These are phyloP conservation scores for Drosophila mayri DNA, from an alignment of 1,140 invertebrate species.

Conservation along the genomic window DNA sequence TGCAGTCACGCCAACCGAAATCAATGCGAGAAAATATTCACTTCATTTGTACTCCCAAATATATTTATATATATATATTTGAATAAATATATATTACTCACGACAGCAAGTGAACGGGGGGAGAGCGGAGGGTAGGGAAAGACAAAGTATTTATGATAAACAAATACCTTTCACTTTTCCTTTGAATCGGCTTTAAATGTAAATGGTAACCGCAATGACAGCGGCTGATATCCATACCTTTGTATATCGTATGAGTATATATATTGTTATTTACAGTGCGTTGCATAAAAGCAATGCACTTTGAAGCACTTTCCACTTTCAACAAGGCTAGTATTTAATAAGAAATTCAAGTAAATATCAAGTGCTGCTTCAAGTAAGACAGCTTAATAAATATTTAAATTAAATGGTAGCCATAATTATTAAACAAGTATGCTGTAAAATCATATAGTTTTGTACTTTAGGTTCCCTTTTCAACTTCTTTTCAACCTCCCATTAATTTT, in stretches of 20 bases:
- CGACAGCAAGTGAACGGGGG: no score
- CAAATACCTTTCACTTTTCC: conserved; percentile 57
- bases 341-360: background rate
- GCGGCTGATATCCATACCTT: conserved; percentile 1
- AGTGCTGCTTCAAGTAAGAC: background rate
- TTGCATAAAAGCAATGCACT: background rate
- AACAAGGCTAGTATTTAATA: no score
- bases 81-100: conserved; percentile 23
- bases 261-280: conserved; percentile 13
- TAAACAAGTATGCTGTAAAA: no score
- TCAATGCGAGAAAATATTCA: conserved; percentile 69
- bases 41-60: conserved; percentile 58
- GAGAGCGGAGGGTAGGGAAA: background rate
- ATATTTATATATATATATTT: conserved; percentile 18
- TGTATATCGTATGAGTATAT: background rate
- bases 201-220: conserved; percentile 31
- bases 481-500: background rate
- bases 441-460: background rate
- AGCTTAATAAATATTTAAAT: background rate
- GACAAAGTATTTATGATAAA: conserved; percentile 57
- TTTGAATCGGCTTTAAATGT: conserved; percentile 17
- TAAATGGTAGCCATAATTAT: no score
- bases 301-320: background rate
- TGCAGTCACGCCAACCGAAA: conserved; percentile 54
- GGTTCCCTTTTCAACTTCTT: background rate